These are phyloP conservation scores for Polypedilum vanderplanki DNA, from an alignment of 1,140 invertebrate genomes.

Conservation along the genomic window DNA sequence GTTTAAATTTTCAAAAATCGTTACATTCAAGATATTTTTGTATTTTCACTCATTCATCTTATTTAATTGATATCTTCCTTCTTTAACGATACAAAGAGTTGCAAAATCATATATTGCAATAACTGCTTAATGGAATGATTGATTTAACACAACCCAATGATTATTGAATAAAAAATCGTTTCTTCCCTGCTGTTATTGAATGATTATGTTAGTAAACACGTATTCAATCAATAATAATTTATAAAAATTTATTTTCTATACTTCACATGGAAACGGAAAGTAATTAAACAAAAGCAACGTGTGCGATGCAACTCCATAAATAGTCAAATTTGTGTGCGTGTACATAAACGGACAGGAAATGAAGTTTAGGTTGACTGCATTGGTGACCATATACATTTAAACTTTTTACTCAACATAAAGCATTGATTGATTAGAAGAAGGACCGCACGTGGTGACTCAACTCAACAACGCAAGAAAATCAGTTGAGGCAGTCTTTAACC, in stretches of 20 bases:
- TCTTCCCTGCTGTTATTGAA: background rate
- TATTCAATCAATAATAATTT: background rate
- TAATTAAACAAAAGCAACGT: background rate
- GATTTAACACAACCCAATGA: no score
- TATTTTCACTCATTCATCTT: no score
- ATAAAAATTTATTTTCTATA: no score
- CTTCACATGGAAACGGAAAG: no score
- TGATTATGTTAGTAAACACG: no score
- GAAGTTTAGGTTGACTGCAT: background rate
- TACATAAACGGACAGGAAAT: conserved; percentile 10
- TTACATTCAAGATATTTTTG: no score
- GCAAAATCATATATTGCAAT: conserved; percentile 16
- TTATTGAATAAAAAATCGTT: no score
- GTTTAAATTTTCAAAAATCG: no score
- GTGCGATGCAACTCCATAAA: background rate
- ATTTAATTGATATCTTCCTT: no score
- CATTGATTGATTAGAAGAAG: conserved; percentile 2
- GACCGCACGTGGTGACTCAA: conserved; percentile 5
- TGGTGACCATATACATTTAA: background rate
- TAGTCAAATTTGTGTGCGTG: background rate
- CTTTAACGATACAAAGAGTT: background rate
- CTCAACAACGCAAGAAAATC: background rate
- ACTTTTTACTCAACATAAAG: background rate
- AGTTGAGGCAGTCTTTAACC: background rate
- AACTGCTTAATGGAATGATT: no score